Base-by-base conservation (phyloP, 2,797 vertebrate species). In the Chaenodraco wilsoni region DNA sequence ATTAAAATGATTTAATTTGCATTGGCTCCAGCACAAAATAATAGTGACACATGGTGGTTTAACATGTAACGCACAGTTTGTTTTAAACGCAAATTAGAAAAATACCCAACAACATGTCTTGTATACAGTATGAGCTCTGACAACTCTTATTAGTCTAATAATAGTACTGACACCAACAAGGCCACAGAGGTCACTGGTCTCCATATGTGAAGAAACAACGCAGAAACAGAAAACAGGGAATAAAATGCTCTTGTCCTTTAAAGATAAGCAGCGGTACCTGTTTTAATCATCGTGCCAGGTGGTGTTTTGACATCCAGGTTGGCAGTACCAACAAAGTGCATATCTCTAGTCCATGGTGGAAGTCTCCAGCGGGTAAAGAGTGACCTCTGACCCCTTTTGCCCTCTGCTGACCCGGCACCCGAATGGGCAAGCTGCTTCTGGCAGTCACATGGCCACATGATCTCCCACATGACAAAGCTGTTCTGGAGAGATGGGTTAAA, bases 201-300 rank as follows among this genome's bases (percentile, higher is more conserved):
- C 62, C 55, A 73, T 71, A 71, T 81, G 75, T 50, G 44, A 66
- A 15, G 58, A 69, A 57, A 64, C 21, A 11, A 51, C 19, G 12
- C 50, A 74, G 41, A 60, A 82, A 70, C 31, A 63, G 52, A 65
- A 74, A 86, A 74, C 64, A 68, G 12, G 44, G 2, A 11, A 51
- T 62, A 70, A 76, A 58, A 69, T 60, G 55, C 37, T 40, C 70
- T 27, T 33, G 51, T 56, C 51, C 49, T 70, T 72, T 71, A 62
- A 64, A 79, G 21, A 73, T 71, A 65, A 76, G 73, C 70, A 65
- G 61, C 52, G 17, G 14, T 83, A 95, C 94, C 89, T 93, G 84
- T 92, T 95, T 84, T 94, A 95, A 86, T 95, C 87, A 67, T 94
- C 87, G 2, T 93, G 93, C 96, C 96, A 97, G 68, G 87, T 93